phyloP scores from a whole-genome alignment of 2,797 vertebrate species.

The Notolepis coatsorum region DNA sequence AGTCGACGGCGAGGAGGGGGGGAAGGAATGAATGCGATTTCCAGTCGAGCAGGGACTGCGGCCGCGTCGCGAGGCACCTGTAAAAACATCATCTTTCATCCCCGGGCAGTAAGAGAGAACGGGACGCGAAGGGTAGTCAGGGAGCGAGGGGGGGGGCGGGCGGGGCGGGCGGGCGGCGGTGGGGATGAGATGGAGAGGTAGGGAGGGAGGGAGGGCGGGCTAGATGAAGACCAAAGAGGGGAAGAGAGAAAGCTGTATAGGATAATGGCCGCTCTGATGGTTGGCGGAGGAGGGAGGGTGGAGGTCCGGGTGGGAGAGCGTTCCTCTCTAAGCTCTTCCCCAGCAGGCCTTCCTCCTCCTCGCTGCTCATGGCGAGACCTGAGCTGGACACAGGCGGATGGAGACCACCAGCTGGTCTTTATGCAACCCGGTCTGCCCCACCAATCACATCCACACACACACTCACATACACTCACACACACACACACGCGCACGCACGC shows the following conservation, averaged over 20 bases:
- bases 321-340: no score
- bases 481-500: not conserved
- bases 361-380: conserved; percentile 19
- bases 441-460: not conserved
- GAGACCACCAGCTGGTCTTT: conserved; percentile 53
- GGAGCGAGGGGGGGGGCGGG: conserved; percentile 1
- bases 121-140: conserved; percentile 18
- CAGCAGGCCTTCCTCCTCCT: not conserved
- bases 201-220: conserved; percentile 5
- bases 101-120: conserved; percentile 50
- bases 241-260: not conserved
- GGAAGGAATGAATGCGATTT: conserved; percentile 72
- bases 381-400: conserved; percentile 16
- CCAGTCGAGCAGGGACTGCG: conserved; percentile 64
- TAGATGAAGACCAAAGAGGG: conserved; percentile 36
- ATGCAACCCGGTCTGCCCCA: conserved; percentile 21
- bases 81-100: conserved; percentile 81
- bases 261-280: not conserved
- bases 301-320: no score
- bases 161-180: conserved; percentile 17
- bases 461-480: not conserved
- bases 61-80: conserved; percentile 77
- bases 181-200: conserved; percentile 30
- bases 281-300: not conserved
- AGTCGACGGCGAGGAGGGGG: no score